Base-by-base conservation (phyloP, 2,888 invertebrate species). In the Cerceris rybyensis region DNA sequence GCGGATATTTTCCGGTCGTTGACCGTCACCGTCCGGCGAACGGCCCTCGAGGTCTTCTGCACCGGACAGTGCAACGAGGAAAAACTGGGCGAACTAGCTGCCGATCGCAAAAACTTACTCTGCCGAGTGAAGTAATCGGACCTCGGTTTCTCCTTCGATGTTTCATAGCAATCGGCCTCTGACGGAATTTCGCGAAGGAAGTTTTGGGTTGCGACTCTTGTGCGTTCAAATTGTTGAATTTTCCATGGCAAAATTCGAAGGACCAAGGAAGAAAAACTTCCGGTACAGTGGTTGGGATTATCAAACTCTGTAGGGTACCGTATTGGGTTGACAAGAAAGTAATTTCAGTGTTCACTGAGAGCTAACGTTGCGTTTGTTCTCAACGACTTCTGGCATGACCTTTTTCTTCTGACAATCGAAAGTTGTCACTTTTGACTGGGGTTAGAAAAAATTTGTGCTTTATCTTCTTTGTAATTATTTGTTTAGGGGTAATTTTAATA, bases 1-100 rank as follows among this genome's bases (percentile, higher is more conserved):
- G 66, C 77, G 66, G 65, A 81, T 80, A 83, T 85, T 87, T 88
- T 78, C 86, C 85, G 88, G 88, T 88, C 88, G 80, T 84, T 85
- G 88, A 88, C 87, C 88, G 74, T 74, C 70, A 54, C 57, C 65
- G 70, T 52, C 42, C 72, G 76, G 79, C 72, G 68, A 84, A 76
- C 75, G 78, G 78, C 78, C 75, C 75, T 76, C 75, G 78, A 73
- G 69, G 75, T 65, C 72, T 75, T 61, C 59, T 71, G 63, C 61
- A 59, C 75, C 28, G 50, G 76, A 69, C 66, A 54, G 43, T 13
- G 60, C 75, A 68, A 64, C 61, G 60, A 43, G 71, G 84, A 85
- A 85, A 86, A 85, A 86, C 86, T 86, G 82, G 86, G 83, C 85
- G 72, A 82, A 76, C 81, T 80, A 78, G 86, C 68, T 68, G 71